These are phyloP conservation scores for Resseliella maxima DNA, from an alignment of 2,888 invertebrate genomes.

Conservation along the genomic window DNA sequence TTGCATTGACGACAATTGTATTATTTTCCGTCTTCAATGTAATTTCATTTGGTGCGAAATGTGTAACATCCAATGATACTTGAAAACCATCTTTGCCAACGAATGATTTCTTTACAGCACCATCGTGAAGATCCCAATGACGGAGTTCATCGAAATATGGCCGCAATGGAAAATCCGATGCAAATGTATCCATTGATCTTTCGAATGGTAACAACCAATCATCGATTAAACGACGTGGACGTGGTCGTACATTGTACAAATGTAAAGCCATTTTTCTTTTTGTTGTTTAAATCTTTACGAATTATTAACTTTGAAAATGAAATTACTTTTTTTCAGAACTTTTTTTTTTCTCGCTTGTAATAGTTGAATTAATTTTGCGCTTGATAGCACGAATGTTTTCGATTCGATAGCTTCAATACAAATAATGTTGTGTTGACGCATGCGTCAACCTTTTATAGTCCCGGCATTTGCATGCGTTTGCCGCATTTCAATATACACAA, in stretches of 20 bases:
- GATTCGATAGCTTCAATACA: too few relatives aligned
- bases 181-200: background rate
- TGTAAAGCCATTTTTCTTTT: too few relatives aligned
- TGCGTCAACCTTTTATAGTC: too few relatives aligned
- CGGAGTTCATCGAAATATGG: background rate
- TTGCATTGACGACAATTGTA: slow-evolving; percentile 75
- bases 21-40: slow-evolving; percentile 75
- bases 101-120: slow-evolving; percentile 61
- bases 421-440: too few relatives aligned
- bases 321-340: background rate
- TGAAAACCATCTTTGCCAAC: slow-evolving; percentile 76
- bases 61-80: slow-evolving; percentile 75
- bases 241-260: background rate
- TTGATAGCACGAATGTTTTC: background rate
- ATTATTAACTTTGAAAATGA: background rate
- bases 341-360: too few relatives aligned
- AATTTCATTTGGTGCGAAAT: slow-evolving; percentile 76
- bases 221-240: slow-evolving; percentile 60
- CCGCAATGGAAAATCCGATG: background rate
- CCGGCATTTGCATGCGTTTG: too few relatives aligned
- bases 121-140: background rate
- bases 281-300: too few relatives aligned
- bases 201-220: background rate
- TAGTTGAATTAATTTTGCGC: too few relatives aligned
- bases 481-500: too few relatives aligned